Evolutionary conservation across 2,888 invertebrate species (phyloP).

Genomic region (Trissolcus japonicus): DNA sequence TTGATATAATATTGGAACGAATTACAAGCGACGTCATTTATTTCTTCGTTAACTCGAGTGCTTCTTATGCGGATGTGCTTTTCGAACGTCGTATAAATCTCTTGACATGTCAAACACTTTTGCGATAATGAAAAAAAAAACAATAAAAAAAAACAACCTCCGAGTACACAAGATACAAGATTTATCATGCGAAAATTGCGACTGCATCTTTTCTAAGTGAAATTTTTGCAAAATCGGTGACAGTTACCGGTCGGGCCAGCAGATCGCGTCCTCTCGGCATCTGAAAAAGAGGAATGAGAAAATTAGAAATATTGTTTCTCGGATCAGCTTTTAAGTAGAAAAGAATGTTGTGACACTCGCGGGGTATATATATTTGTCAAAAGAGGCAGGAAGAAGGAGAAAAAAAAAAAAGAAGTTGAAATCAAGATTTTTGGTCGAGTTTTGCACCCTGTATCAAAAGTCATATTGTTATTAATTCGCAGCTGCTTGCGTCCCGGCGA

Average conservation of each 20-base stretch:
- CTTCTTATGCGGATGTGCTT: constrained; percentile 23
- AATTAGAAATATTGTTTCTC: constrained; percentile 3
- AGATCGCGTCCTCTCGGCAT: constrained; percentile 91
- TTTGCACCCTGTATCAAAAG: constrained; percentile 52
- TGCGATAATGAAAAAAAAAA: constrained; percentile 7
- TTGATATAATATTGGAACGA: constrained; percentile 55
- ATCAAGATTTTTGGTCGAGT: constrained; percentile 27
- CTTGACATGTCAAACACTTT: constrained; percentile 14
- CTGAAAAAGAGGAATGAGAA: constrained; percentile 78
- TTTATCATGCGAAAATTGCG: constrained; percentile 1
- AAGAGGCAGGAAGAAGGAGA: not conserved
- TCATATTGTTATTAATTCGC: constrained; percentile 66
- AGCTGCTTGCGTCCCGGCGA: constrained; percentile 61
- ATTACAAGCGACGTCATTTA: constrained; percentile 44
- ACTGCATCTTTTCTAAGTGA: not conserved
- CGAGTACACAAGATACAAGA: not conserved
- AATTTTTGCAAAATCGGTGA: constrained; percentile 56
- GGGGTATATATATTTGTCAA: constrained; percentile 1
- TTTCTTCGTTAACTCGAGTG: constrained; percentile 46
- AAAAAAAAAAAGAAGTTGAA: constrained; percentile 8
- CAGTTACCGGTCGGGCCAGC: constrained; percentile 91
- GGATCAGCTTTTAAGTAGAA: not conserved
- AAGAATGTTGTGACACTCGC: not conserved
- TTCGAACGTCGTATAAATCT: constrained; percentile 37
- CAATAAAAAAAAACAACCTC: not conserved